Conservation (phyloP, 2,797 vertebrate genomes). For the Octomys mimax region DNA sequence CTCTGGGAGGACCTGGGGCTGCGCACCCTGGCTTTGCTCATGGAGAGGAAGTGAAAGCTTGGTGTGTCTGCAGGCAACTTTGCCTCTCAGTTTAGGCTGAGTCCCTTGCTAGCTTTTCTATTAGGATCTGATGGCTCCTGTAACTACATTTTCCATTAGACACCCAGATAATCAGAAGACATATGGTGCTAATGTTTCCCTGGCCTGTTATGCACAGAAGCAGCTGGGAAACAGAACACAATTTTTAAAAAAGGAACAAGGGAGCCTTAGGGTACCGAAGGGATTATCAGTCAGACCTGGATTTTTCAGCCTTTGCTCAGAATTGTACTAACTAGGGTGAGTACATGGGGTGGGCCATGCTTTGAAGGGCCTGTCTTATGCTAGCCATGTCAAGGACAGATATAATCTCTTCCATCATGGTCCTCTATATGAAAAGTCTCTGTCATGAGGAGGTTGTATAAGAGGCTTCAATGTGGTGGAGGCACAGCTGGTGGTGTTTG, state of each 20-base stretch:
- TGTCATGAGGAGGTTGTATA: rapidly evolving
- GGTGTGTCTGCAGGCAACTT: not conserved
- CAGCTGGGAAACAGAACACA: slow-evolving; percentile 84
- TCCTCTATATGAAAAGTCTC: not conserved
- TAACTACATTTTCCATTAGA: slow-evolving; percentile 84
- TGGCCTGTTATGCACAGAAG: slow-evolving; percentile 83
- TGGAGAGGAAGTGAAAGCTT: not conserved
- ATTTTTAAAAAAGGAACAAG: slow-evolving; percentile 74
- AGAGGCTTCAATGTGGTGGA: not conserved
- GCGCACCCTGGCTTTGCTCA: not conserved
- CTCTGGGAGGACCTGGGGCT: not conserved
- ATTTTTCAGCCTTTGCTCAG: slow-evolving; percentile 67
- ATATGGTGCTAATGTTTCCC: slow-evolving; percentile 84
- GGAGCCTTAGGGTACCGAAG: slow-evolving; percentile 68
- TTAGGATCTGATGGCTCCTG: slow-evolving; percentile 78
- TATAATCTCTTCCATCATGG: not conserved
- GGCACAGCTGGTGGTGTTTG: not conserved
- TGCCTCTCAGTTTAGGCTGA: not conserved
- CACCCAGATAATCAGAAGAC: slow-evolving; percentile 85
- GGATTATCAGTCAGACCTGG: slow-evolving; percentile 77
- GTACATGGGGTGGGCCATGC: not conserved
- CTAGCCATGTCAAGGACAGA: not conserved
- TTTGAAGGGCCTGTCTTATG: not conserved
- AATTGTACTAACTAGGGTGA: slow-evolving; percentile 12
- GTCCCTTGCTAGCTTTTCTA: slow-evolving; percentile 66